These are phyloP conservation scores for Phortica variegata DNA, from an alignment of 1,140 invertebrate species.

Conservation along the genomic window DNA sequence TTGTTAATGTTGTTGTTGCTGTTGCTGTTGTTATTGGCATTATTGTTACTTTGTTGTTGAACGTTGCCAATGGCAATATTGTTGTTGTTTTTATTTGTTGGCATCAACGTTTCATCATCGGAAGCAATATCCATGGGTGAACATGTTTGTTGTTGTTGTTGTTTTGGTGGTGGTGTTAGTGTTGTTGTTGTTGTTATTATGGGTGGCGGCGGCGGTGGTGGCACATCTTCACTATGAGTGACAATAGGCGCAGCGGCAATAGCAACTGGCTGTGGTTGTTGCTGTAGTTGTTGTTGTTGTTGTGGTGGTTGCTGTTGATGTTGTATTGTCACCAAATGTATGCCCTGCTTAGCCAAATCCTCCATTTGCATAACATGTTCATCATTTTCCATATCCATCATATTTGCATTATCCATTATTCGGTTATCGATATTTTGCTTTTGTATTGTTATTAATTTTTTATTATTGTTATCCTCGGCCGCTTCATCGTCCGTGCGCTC, in stretches of 20 bases:
- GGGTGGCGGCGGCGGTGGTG: no score
- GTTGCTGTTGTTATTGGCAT: background rate
- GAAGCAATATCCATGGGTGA: slow-evolving; percentile 14
- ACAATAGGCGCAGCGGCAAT: slow-evolving; percentile 16
- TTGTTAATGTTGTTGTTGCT: background rate
- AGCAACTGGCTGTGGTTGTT: slow-evolving; percentile 24
- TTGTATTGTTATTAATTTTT: slow-evolving; percentile 3
- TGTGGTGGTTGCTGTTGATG: no score
- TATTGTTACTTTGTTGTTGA: background rate
- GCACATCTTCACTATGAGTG: no score
- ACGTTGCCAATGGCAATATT: background rate
- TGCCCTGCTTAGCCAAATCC: slow-evolving; percentile 46
- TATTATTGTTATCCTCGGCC: slow-evolving; percentile 11
- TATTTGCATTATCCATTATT: slow-evolving; percentile 39
- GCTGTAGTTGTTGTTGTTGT: no score
- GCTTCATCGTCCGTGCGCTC: slow-evolving; percentile 24
- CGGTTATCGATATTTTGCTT: slow-evolving; percentile 20
- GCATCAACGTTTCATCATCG: slow-evolving; percentile 8
- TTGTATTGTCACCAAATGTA: slow-evolving; percentile 44
- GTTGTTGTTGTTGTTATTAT: slow-evolving; percentile 12
- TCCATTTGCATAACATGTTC: slow-evolving; percentile 26
- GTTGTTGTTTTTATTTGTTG: background rate
- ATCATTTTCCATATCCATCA: slow-evolving; percentile 34
- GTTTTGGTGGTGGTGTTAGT: no score
- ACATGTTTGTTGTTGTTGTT: background rate